Evolutionary conservation across 2,797 vertebrate species (phyloP).

Genomic region (Streptopelia turtur): DNA sequence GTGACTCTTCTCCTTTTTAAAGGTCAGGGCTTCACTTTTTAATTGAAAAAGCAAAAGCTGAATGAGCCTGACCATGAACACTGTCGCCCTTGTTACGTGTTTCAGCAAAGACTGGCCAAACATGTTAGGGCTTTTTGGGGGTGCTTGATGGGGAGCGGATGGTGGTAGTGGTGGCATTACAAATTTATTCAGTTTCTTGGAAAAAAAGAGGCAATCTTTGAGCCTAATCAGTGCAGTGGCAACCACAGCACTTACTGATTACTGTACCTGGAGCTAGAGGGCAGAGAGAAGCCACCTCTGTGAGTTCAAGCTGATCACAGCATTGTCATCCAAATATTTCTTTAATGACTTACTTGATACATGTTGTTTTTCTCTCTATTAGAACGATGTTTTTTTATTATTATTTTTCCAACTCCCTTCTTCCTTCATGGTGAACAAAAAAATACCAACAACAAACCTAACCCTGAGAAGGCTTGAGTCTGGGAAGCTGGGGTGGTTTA

Average conservation of each 20-base stretch:
- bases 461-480: neutral
- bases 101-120: neutral
- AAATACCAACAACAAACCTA: neutral
- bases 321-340: neutral
- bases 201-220: neutral
- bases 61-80: neutral
- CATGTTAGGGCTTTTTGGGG: neutral
- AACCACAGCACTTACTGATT: neutral
- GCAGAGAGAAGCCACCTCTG: neutral
- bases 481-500: neutral
- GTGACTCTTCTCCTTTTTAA: constrained; percentile 53
- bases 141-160: rapidly evolving
- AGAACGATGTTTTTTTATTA: neutral
- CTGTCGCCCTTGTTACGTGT: neutral
- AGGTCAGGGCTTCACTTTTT: constrained; percentile 58
- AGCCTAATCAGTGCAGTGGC: neutral
- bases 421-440: neutral
- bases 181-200: neutral
- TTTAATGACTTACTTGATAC: neutral
- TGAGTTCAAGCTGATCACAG: neutral
- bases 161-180: neutral
- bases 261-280: neutral
- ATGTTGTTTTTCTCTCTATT: neutral
- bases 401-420: neutral
- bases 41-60: constrained; percentile 58